These are phyloP conservation scores for Ormyrus rosae DNA, from an alignment of 2,888 invertebrate genomes.

Conservation along the genomic window DNA sequence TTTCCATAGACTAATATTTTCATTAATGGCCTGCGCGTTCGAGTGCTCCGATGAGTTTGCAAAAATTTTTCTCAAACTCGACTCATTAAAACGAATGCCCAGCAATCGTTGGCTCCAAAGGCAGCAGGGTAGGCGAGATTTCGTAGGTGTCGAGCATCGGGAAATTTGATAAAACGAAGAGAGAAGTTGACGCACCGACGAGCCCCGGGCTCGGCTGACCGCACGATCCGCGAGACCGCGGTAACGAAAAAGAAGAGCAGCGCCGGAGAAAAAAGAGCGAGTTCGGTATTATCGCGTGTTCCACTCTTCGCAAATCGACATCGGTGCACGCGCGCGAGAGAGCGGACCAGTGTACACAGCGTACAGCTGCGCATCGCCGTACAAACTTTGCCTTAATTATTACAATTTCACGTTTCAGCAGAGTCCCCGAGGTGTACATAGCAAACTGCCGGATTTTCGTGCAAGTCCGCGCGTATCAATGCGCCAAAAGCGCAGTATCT, in stretches of 20 bases:
- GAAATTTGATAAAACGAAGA: constrained; percentile 35
- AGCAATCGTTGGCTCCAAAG: neutral
- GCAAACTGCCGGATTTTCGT: constrained; percentile 39
- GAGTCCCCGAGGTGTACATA: constrained; percentile 39
- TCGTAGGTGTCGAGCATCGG: constrained; percentile 32
- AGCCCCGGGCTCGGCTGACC: constrained; percentile 29
- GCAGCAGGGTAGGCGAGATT: neutral
- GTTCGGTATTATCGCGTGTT: constrained; percentile 50
- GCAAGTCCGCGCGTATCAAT: constrained; percentile 32
- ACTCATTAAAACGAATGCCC: neutral
- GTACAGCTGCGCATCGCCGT: constrained; percentile 57
- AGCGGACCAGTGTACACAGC: constrained; percentile 30
- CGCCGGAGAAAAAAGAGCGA: constrained; percentile 50
- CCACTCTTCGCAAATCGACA: constrained; percentile 57
- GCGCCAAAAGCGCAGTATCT: constrained; percentile 42
- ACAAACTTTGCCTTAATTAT: constrained; percentile 63
- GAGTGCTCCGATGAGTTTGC: constrained; percentile 37
- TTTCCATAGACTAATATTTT: constrained; percentile 51
- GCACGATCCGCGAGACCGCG: constrained; percentile 39
- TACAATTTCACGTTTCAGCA: constrained; percentile 61
- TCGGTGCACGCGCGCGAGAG: constrained; percentile 6
- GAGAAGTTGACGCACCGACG: constrained; percentile 16
- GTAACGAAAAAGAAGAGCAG: constrained; percentile 51
- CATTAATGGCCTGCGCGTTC: constrained; percentile 39
- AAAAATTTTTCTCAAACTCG: neutral